These are phyloP conservation scores for Axis porcinus DNA, from an alignment of 2,113 vertebrate species.

Conservation along the genomic window DNA sequence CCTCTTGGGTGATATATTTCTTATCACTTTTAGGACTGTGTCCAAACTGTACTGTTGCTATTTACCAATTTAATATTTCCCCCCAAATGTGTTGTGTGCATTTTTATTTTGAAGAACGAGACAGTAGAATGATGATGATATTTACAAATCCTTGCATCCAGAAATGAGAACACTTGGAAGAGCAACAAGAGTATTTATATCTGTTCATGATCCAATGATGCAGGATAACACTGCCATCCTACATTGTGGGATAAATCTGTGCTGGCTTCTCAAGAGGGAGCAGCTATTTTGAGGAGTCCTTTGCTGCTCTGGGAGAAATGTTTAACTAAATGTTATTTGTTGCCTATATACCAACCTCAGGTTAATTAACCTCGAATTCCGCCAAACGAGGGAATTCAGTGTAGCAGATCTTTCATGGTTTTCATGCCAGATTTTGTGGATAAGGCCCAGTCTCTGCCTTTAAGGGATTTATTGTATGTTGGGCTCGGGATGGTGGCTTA, in stretches of 20 bases:
- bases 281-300: background rate
- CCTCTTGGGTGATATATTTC: background rate
- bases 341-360: background rate
- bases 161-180: background rate
- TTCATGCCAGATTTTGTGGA: background rate
- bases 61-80: conserved; percentile 6
- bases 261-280: background rate
- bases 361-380: background rate
- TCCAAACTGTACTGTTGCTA: background rate
- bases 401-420: background rate
- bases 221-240: background rate
- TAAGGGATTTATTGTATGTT: background rate
- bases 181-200: background rate
- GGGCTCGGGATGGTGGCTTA: background rate
- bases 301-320: background rate
- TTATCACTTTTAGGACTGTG: background rate
- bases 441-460: background rate
- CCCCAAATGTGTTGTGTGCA: background rate
- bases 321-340: background rate
- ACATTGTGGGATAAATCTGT: background rate
- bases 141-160: background rate
- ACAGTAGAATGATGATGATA: background rate
- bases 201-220: background rate
- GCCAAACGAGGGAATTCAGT: background rate
- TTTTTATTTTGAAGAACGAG: conserved; percentile 19